phyloP scores from a whole-genome alignment of 2,888 invertebrate genomes.

The Acleris literana region DNA sequence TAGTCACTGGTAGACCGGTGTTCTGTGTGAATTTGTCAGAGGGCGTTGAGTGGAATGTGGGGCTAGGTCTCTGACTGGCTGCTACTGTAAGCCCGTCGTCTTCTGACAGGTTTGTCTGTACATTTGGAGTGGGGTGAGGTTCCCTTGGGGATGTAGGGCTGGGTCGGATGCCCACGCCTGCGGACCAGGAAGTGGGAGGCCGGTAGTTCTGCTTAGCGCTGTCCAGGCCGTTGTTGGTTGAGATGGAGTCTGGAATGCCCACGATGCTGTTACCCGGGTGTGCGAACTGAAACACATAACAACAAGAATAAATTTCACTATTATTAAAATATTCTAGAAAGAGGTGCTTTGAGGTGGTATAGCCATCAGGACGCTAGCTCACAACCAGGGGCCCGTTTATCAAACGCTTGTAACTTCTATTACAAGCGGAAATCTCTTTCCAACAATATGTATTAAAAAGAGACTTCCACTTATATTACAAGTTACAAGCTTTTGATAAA shows the following conservation, averaged over 20 bases:
- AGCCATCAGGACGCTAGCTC: no score
- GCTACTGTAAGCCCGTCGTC: slow-evolving; percentile 47
- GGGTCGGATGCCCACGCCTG: slow-evolving; percentile 53
- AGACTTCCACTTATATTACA: no score
- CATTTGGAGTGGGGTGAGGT: slow-evolving; percentile 45
- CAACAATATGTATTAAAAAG: no score
- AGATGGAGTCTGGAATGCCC: slow-evolving; percentile 71
- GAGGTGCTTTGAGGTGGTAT: no score
- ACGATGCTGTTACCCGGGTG: slow-evolving; percentile 73
- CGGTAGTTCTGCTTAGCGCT: slow-evolving; percentile 76
- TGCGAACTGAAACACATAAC: slow-evolving; percentile 63
- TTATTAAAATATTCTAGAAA: no score
- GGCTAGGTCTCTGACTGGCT: slow-evolving; percentile 56
- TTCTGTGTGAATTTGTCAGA: slow-evolving; percentile 37
- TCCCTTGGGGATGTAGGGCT: slow-evolving; percentile 28
- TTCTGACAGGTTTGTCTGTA: slow-evolving; percentile 26
- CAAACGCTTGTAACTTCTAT: no score
- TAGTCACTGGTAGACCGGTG: slow-evolving; percentile 42
- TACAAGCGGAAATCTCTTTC: no score
- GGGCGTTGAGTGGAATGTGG: slow-evolving; percentile 54
- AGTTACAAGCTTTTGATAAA: no score
- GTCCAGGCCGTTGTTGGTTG: slow-evolving; percentile 67
- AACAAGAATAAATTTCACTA: neutral
- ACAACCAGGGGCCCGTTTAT: no score
- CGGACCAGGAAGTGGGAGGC: slow-evolving; percentile 83